Conservation (phyloP, 2,888 invertebrate species). For the Balanococcus diminutus region DNA sequence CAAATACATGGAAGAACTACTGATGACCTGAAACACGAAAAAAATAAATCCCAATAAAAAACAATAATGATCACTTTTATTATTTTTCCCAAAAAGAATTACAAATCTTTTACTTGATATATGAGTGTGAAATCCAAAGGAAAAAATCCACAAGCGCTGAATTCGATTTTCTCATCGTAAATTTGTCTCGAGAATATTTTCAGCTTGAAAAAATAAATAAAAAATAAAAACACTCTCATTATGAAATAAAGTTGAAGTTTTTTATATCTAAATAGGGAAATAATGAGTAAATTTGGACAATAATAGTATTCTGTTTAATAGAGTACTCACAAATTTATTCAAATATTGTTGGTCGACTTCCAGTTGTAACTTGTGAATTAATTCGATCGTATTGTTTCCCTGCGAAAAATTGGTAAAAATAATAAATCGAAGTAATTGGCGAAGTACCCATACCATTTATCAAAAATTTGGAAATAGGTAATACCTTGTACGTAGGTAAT, state of each 20-base stretch:
- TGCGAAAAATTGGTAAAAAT: not conserved
- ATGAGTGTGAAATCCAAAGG: slow-evolving; percentile 49
- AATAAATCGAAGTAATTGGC: not conserved
- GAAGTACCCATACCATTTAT: not conserved
- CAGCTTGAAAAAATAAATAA: slow-evolving; percentile 25
- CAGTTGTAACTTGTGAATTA: slow-evolving; percentile 30
- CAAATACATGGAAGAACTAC: slow-evolving; percentile 36
- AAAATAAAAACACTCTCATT: too few relatives aligned
- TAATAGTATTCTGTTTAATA: too few relatives aligned
- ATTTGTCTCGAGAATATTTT: slow-evolving; percentile 46
- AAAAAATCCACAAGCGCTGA: slow-evolving; percentile 52
- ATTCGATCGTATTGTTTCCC: slow-evolving; percentile 25
- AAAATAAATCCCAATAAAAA: not conserved
- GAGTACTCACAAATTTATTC: slow-evolving; percentile 30
- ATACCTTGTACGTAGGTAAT: too few relatives aligned
- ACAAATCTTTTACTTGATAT: slow-evolving; percentile 40
- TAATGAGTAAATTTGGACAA: too few relatives aligned
- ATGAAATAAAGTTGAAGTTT: too few relatives aligned
- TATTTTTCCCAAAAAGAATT: not conserved
- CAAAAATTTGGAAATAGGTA: too few relatives aligned
- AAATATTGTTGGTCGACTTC: slow-evolving; percentile 24
- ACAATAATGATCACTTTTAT: not conserved
- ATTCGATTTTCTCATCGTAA: slow-evolving; percentile 44
- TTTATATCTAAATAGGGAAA: too few relatives aligned
- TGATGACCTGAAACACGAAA: not conserved